Evolutionary conservation across 2,113 vertebrate species (phyloP), one percentile per base, ranked within the genome.

Genomic region (Scortum barcoo): DNA sequence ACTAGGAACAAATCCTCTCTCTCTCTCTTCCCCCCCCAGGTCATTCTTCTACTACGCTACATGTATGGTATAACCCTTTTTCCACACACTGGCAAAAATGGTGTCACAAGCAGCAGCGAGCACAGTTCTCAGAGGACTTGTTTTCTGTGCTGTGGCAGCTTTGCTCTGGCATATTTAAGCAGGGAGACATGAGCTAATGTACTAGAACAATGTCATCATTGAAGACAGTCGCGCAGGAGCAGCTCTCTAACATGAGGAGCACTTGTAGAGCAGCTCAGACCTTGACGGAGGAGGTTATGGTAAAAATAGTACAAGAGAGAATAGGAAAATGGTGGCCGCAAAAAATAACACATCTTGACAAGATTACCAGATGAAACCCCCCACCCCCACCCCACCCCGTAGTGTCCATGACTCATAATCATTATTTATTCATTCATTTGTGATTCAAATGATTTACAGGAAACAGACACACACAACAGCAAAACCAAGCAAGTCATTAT

Each of bases 1-100:
- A 86, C 81, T 24, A 9, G 68, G 51, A 84, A 74, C 61, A 72
- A 90, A 90, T 87, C 78, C 85, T 68, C 68, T 62, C 76, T 60
- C 53, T 70, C 17, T 30, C 36, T 30, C 56, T 5, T 54, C 42
- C 65, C 66, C 81, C 44, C 68, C 30, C 57, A 28, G 17, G 22
- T 76, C 75, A 61, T 71, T 84, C 66, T 69, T 66, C 46, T 50
- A 40, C 58, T 57, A n/a, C n/a, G n/a, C 42, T 76, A 17, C 67
- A 46, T 62, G 30, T 61, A 63, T 58, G 63, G 51, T 44, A 58
- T 44, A 78, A 80, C 66, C 70, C 57, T 53, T 7, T 89, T 86
- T 90, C 61, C 80, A 88, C 81, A 46, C 61, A 83, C 36, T 63
- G 54, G 7, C 60, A 33, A 62, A 3, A n/a, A 78, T 26, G 24